Conservation (phyloP, 2,113 vertebrate genomes). For the Ceyx margarethae region DNA sequence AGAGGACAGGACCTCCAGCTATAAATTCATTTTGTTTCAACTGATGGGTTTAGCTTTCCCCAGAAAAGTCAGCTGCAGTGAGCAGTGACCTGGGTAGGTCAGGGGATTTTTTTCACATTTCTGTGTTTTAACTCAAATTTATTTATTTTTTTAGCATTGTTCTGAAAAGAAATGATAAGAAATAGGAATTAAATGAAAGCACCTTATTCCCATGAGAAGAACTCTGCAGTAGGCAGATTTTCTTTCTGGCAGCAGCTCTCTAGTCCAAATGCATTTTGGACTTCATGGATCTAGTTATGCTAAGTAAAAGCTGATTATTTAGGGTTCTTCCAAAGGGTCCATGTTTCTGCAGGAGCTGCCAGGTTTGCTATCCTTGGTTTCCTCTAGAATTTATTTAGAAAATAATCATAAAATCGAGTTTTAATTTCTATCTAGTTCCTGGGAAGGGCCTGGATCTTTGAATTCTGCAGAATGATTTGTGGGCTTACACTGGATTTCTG, state of each 20-base stretch:
- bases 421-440: not conserved
- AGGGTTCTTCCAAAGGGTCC: not conserved
- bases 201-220: not conserved
- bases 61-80: not conserved
- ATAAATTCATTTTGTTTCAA: not conserved
- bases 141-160: not conserved
- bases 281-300: not conserved
- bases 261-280: not conserved
- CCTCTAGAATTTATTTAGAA: too few species aligned
- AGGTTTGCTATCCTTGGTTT: not conserved
- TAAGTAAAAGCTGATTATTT: not conserved
- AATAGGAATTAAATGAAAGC: not conserved
- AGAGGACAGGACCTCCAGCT: not conserved
- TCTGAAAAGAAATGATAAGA: not conserved
- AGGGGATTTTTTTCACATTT: not conserved
- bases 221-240: not conserved
- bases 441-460: not conserved
- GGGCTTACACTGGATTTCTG: not conserved
- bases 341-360: not conserved
- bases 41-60: rapidly evolving
- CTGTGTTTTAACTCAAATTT: not conserved
- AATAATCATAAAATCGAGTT: too few species aligned
- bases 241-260: not conserved
- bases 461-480: not conserved
- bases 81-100: not conserved